A percentile compares a stretch with the other conserved stretches of the same genome.
Evolutionary conservation across 1,140 invertebrate genomes (phyloP).

Genomic region (Pinna nobilis): DNA sequence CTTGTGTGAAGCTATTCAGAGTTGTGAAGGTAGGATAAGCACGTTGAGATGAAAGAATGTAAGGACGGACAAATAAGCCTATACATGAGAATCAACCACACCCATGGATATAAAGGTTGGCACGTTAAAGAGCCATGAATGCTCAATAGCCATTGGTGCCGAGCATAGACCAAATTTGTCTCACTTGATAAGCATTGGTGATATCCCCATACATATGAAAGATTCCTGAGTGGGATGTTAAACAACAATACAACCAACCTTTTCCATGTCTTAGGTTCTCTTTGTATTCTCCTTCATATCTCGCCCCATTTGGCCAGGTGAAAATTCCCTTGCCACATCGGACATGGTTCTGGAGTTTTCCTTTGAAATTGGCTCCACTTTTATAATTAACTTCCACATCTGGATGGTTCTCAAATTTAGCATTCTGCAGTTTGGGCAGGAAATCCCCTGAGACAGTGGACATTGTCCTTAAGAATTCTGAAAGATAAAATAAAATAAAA

Average conservation of each 20-base stretch:
- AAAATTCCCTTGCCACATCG: constrained; percentile 68
- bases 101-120: too few relatives aligned
- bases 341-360: constrained; percentile 64
- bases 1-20: too few relatives aligned
- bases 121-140: too few relatives aligned
- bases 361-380: constrained; percentile 71
- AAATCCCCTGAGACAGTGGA: constrained; percentile 2
- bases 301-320: constrained; percentile 72
- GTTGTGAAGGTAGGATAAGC: too few relatives aligned
- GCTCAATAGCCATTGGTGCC: too few relatives aligned
- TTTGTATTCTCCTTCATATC: constrained; percentile 70
- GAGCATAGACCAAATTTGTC: too few relatives aligned
- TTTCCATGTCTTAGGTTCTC: constrained; percentile 69
- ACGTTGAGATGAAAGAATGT: too few relatives aligned
- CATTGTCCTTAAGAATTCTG: constrained; percentile 9
- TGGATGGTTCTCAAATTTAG: constrained; percentile 44
- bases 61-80: too few relatives aligned
- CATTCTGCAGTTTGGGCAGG: constrained; percentile 44
- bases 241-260: constrained; percentile 46
- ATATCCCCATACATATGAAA: neutral
- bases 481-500: constrained; percentile 2
- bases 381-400: constrained; percentile 62
- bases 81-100: too few relatives aligned
- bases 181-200: neutral
- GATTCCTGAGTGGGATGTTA: neutral